Evolutionary conservation across 2,888 invertebrate genomes (phyloP), one percentile per base, ranked within the genome.

Genomic region (Linyphia triangularis): DNA sequence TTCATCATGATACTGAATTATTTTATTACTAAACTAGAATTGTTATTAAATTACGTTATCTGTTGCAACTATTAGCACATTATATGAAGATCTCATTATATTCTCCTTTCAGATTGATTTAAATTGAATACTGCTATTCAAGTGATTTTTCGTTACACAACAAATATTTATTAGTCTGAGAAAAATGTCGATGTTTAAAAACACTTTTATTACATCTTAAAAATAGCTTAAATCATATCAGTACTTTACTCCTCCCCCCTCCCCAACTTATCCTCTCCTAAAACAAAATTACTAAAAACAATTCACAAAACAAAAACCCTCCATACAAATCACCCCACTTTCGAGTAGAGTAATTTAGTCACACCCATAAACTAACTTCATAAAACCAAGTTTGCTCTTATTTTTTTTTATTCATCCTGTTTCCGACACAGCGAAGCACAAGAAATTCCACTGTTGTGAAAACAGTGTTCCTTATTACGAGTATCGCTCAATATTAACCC

Each of bases 401-500:
- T 70, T n/a, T 69, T 37, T 75, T 24, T 3, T 1, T 16, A 51
- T 51, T 9, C 51, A 51, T 40, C 28, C 61, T 26, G 43, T 78
- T 78, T 43, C 78, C 28, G 51, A 28, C 13, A n/a, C 43, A 51
- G 43, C 28, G 65, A 59, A 59, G n/a, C 65, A 40, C 51, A 63
- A 59, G 33, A 22, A 28, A 51, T 72, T 72, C 43, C 82, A 33
- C 10, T 24, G 30, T 26, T 22, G 40, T 24, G 28, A 79, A 26
- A 28, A 30, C 51, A 63, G 22, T 16, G 67, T n/a, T 51, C 59
- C 70, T 63, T 82, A 13, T 82, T 70, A 72, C 33, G 72, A 72
- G 59, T 51, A 51, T 43, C 69, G 51, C 26, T 69, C 82, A 72
- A 61, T 57, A 72, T 82, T 82, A 61, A 82, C 69, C 57, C 51